Percentiles rank a stretch among this genome's conserved stretches.
phyloP scores from a whole-genome alignment of 2,888 invertebrate genomes.

The Hyppa rectilinea region DNA sequence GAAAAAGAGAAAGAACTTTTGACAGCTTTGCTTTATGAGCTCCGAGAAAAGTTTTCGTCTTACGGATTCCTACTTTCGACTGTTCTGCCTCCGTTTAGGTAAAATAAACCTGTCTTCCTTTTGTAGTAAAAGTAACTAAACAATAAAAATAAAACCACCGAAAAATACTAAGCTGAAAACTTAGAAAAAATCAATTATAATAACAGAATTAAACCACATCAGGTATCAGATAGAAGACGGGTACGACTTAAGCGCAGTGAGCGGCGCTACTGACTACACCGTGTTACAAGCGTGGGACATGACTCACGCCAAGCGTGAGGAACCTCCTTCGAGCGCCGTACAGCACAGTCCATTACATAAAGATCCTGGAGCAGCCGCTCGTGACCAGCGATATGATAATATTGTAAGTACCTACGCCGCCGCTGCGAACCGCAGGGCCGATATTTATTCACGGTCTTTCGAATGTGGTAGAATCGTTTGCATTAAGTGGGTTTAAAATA shows the following conservation, averaged over 20 bases:
- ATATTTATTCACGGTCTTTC: neutral
- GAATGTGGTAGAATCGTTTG: neutral
- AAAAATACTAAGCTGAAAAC: neutral
- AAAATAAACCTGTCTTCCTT: conserved; percentile 51
- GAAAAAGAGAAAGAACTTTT: conserved; percentile 90
- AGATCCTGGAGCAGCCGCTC: conserved; percentile 84
- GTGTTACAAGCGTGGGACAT: conserved; percentile 92
- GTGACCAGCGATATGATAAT: conserved; percentile 87
- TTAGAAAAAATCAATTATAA: neutral
- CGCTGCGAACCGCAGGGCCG: neutral
- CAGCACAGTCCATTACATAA: conserved; percentile 88
- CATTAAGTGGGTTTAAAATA: neutral
- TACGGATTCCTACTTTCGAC: conserved; percentile 91
- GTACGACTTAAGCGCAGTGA: conserved; percentile 91
- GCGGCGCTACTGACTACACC: conserved; percentile 92
- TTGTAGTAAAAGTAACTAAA: neutral
- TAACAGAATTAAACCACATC: neutral
- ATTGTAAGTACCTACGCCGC: conserved; percentile 82
- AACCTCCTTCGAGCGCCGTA: conserved; percentile 86
- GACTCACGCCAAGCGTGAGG: conserved; percentile 84
- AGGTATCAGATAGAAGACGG: conserved; percentile 92
- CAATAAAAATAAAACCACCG: neutral
- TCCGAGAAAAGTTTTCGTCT: conserved; percentile 91
- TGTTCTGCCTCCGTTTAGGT: conserved; percentile 91
- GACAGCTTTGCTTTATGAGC: conserved; percentile 90